Evolutionary conservation across 2,797 vertebrate species (phyloP).

Genomic region (Lagorchestes hirsutus): DNA sequence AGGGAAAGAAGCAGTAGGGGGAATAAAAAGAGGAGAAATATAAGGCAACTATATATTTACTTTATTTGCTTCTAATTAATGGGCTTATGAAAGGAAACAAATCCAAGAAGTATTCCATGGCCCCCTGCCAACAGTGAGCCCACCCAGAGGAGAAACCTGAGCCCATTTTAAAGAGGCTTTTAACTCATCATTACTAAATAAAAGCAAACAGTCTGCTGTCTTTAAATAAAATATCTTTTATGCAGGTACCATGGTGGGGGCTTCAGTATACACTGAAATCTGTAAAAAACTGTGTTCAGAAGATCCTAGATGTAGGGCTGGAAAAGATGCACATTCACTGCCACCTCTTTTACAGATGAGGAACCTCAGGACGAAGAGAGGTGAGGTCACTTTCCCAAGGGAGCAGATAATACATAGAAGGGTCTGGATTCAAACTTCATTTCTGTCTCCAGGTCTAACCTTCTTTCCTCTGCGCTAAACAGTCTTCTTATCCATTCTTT

Average conservation of each 20-base stretch:
- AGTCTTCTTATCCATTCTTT: neutral
- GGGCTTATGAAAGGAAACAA: neutral
- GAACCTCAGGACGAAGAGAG: neutral
- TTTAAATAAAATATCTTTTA: neutral
- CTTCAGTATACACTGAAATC: neutral
- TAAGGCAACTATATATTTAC: neutral
- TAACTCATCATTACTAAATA: neutral
- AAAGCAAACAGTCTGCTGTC: neutral
- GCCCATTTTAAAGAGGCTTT: conserved; percentile 32
- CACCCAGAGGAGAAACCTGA: conserved; percentile 17
- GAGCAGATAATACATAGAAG: neutral
- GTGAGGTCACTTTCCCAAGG: neutral
- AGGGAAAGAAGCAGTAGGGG: neutral
- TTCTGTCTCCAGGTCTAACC: neutral
- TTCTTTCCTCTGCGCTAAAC: neutral
- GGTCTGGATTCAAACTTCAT: neutral
- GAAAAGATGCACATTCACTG: neutral
- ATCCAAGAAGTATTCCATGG: neutral
- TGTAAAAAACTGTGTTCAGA: neutral
- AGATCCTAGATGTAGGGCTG: neutral
- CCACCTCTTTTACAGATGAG: neutral
- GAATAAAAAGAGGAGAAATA: neutral
- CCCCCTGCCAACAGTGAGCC: neutral
- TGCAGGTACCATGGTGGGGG: neutral
- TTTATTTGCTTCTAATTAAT: conserved; percentile 41